phyloP scores from a whole-genome alignment of 2,797 vertebrate genomes.

The Hozukius guyotensis region DNA sequence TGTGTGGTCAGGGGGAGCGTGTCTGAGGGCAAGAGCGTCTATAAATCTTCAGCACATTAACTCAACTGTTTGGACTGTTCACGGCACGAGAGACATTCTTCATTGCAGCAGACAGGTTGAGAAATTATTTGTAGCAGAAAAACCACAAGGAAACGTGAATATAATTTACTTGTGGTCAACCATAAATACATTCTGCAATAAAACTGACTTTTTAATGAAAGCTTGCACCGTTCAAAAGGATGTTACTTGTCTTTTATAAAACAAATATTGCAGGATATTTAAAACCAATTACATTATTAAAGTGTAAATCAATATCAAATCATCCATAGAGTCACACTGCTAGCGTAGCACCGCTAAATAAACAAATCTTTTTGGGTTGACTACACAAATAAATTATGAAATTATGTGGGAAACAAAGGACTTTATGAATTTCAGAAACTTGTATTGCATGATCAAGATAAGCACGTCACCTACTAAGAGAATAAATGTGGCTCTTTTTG shows the following conservation, averaged over 20 bases:
- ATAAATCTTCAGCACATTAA: constrained; percentile 46
- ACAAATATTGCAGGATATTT: background rate
- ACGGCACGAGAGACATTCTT: background rate
- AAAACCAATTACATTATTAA: background rate
- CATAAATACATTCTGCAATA: background rate
- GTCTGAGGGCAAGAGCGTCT: constrained; percentile 25
- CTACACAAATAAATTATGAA: background rate
- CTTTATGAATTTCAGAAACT: background rate
- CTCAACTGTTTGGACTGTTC: background rate
- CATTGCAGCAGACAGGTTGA: background rate
- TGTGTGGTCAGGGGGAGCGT: constrained; percentile 55
- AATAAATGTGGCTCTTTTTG: background rate
- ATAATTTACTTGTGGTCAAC: background rate
- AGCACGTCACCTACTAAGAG: background rate
- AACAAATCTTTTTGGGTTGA: background rate
- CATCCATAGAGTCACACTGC: no score
- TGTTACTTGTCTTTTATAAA: background rate
- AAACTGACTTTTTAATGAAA: background rate
- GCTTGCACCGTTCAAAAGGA: background rate
- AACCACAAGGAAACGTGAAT: background rate
- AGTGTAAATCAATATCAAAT: background rate
- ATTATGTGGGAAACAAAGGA: no score
- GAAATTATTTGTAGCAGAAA: background rate
- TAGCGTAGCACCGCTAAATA: no score
- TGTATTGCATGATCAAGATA: background rate